Evolutionary conservation across 2,888 invertebrate genomes (phyloP).

Genomic region (Tetropium fuscum): DNA sequence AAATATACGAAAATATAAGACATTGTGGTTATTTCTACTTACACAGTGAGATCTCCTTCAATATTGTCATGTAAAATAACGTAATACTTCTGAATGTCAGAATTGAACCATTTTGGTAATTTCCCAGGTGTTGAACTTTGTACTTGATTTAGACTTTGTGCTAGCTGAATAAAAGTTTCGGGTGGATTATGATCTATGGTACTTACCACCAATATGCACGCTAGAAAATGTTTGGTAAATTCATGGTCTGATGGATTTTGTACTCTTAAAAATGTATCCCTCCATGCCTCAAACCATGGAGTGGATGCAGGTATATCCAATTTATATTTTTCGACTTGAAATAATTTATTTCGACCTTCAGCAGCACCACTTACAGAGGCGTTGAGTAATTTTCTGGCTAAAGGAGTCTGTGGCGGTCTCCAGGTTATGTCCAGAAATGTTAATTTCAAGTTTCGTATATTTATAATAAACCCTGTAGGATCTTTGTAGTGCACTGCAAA

Average conservation of each 20-base stretch:
- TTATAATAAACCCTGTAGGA: constrained; percentile 79
- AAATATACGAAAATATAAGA: too few relatives aligned
- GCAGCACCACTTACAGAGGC: constrained; percentile 60
- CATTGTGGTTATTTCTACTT: too few relatives aligned
- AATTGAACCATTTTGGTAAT: constrained; percentile 85
- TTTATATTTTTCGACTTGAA: constrained; percentile 65
- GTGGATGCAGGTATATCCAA: constrained; percentile 81
- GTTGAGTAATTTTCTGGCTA: constrained; percentile 87
- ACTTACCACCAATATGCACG: constrained; percentile 83
- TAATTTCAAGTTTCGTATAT: constrained; percentile 81
- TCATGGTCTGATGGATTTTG: constrained; percentile 96
- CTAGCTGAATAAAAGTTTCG: constrained; percentile 84
- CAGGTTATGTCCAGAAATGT: constrained; percentile 85
- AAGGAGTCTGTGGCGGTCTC: constrained; percentile 83
- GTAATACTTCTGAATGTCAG: constrained; percentile 88
- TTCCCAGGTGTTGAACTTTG: constrained; percentile 73
- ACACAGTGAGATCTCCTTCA: constrained; percentile 81
- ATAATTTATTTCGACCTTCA: constrained; percentile 52
- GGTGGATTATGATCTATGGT: constrained; percentile 82
- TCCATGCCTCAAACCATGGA: constrained; percentile 97
- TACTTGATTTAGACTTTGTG: constrained; percentile 84
- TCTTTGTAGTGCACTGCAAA: constrained; percentile 85
- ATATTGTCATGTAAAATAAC: constrained; percentile 89
- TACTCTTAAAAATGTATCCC: constrained; percentile 89
- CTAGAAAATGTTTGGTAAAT: constrained; percentile 90